Evolutionary conservation across 1,140 invertebrate genomes (phyloP).

Genomic region (Trachelipus rathkii): DNA sequence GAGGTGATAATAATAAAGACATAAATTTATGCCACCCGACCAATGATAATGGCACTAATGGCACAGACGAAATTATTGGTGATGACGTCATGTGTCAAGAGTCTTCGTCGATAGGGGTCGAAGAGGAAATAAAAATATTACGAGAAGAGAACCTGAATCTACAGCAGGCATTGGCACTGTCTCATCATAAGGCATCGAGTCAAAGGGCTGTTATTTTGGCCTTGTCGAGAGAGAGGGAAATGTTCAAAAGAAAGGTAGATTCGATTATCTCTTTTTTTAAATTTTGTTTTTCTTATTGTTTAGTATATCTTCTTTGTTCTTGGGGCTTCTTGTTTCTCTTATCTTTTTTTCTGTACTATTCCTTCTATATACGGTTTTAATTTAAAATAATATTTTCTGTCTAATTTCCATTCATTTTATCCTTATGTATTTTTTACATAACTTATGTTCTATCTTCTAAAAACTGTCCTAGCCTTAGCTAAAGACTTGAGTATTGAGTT

Average conservation of each 20-base stretch:
- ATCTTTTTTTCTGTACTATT: too few relatives aligned
- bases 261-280: too few relatives aligned
- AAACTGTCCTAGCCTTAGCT: too few relatives aligned
- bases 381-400: too few relatives aligned
- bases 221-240: background rate
- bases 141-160: background rate
- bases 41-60: background rate
- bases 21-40: background rate
- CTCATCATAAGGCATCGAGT: background rate
- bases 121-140: background rate
- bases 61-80: background rate
- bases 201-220: background rate
- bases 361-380: too few relatives aligned
- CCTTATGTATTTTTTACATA: too few relatives aligned
- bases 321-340: too few relatives aligned
- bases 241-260: background rate
- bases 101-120: background rate
- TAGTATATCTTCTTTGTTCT: too few relatives aligned
- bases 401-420: too few relatives aligned
- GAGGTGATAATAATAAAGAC: background rate
- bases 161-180: background rate
- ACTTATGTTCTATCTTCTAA: too few relatives aligned
- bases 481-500: too few relatives aligned
- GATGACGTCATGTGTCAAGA: conserved; percentile 6
- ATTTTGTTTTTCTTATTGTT: too few relatives aligned